Evolutionary conservation across 2,797 vertebrate genomes (phyloP), one percentile per base, ranked within the genome.

Genomic region (Emydoidea blandingii): DNA sequence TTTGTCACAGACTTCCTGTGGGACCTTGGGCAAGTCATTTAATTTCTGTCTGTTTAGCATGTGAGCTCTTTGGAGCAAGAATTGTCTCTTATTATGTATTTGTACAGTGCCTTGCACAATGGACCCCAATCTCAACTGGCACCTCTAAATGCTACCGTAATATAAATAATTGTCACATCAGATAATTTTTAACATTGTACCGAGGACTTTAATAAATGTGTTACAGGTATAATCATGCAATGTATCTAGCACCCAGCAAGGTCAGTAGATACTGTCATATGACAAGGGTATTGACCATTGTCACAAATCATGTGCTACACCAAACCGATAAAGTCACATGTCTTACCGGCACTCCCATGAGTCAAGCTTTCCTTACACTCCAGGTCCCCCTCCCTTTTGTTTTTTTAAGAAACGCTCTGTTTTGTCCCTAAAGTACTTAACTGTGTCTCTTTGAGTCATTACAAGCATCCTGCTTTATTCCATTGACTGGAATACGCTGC

Each of bases 401-500:
- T 57, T 76, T 76, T 62, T 2, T 8, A 31, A 44, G 47, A 78
- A 1, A 37, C 3, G 4, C 9, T 41, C 37, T 25, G 5, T 41
- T 5, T 41, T 72, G 68, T 86, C 93, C n/a, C 4, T 2, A 54
- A 5, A 18, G 16, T 19, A 47, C 12, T 90, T 80, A 52, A 5
- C 34, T 81, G 25, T 3, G 86, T 37, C 89, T 21, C 47, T 90
- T 88, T 56, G 14, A 74, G 81, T 52, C 87, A 94, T 85, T 81
- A 37, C 41, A 83, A 93, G 16, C n/a, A 12, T 85, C 90, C 87
- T 90, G 47, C 85, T 52, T 87, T 90, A 56, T 72, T 72, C 81
- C 27, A 86, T 92, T 87, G 93, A 85, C 27, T 12, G 29, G 15
- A 91, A 90, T 57, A 81, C 83, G 83, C 85, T 85, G 78, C 95